Percentiles rank a stretch among this genome's conserved stretches.
Conservation (phyloP, 2,888 invertebrate species). For the Ochropacha duplaris region DNA sequence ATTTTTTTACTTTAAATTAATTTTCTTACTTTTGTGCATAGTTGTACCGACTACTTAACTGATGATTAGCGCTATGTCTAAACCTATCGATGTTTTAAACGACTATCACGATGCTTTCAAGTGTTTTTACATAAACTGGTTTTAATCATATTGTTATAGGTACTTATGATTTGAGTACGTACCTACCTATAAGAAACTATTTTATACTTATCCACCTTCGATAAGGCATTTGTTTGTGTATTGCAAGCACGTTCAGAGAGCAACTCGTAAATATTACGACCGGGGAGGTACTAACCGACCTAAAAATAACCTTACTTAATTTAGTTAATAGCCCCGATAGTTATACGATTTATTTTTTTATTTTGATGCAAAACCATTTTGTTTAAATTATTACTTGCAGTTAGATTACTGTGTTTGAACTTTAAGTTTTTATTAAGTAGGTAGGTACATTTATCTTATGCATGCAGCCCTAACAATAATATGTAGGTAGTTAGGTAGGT, state of each 20-base stretch:
- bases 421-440: too few relatives aligned
- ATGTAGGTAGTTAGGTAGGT: too few relatives aligned
- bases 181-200: background rate
- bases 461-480: too few relatives aligned
- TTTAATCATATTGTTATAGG: too few relatives aligned
- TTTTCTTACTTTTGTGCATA: slow-evolving; percentile 5
- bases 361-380: too few relatives aligned
- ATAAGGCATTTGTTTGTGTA: background rate
- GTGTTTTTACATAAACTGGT: slow-evolving; percentile 1
- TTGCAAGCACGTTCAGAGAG: background rate
- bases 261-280: slow-evolving; percentile 8
- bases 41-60: background rate
- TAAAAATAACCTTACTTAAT: background rate
- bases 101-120: background rate
- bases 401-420: too few relatives aligned
- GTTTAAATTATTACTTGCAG: too few relatives aligned
- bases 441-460: too few relatives aligned
- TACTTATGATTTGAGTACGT: background rate
- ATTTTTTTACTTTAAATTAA: slow-evolving; percentile 14
- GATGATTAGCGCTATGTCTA: background rate
- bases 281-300: background rate
- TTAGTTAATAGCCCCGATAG: too few relatives aligned
- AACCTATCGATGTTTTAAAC: background rate
- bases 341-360: too few relatives aligned
- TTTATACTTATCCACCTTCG: slow-evolving; percentile 2